phyloP scores from a whole-genome alignment of 2,888 invertebrate genomes.

The Dugesia japonica region DNA sequence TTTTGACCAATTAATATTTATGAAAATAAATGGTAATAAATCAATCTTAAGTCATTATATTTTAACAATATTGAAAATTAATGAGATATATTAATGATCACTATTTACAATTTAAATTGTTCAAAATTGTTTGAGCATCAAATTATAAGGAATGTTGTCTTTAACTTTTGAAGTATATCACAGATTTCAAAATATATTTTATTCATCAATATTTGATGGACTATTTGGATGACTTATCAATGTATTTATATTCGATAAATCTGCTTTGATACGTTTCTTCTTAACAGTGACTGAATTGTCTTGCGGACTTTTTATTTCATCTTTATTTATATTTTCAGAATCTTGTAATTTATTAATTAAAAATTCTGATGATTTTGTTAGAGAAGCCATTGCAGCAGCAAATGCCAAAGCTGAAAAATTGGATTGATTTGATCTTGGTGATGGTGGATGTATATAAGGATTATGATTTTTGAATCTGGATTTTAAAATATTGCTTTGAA shows the following conservation, averaged over 20 bases:
- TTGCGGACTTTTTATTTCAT: background rate
- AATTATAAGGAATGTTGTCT: background rate
- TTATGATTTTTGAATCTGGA: background rate
- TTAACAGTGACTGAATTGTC: background rate
- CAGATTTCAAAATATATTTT: background rate
- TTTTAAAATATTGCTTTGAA: conserved; percentile 20
- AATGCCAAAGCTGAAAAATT: background rate
- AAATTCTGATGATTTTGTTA: background rate
- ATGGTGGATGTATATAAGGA: background rate
- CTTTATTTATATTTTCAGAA: background rate
- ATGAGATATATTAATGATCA: background rate
- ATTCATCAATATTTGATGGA: background rate
- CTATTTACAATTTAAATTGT: background rate
- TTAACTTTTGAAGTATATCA: background rate
- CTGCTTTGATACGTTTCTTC: conserved; percentile 2
- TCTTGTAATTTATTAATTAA: background rate
- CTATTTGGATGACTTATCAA: conserved; percentile 4
- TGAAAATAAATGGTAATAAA: too few relatives aligned
- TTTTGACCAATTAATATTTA: too few relatives aligned
- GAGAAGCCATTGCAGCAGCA: background rate
- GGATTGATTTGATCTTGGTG: background rate
- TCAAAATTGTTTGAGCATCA: conserved; percentile 6
- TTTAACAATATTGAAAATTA: background rate
- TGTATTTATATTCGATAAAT: background rate
- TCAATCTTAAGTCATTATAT: too few relatives aligned